Percentiles rank a stretch among this genome's conserved stretches.
phyloP scores from a whole-genome alignment of 2,113 vertebrate genomes.

The Hypomesus transpacificus region DNA sequence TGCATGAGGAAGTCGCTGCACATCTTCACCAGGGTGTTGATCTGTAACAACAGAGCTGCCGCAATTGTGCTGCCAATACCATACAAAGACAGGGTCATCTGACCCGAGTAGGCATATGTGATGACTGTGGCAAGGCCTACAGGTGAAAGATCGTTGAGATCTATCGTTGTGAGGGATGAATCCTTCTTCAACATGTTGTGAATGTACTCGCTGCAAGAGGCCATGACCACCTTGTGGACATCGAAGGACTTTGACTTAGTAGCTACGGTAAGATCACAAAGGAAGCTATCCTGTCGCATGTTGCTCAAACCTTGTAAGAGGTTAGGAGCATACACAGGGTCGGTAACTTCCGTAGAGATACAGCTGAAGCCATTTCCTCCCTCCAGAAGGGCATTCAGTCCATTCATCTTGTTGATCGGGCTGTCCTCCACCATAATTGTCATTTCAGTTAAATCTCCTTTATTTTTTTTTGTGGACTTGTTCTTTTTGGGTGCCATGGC shows the following conservation, averaged over 20 bases:
- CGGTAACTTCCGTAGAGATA: conserved; percentile 90
- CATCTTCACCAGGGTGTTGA: conserved; percentile 93
- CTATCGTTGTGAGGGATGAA: conserved; percentile 82
- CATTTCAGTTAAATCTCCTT: conserved; percentile 87
- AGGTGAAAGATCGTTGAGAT: conserved; percentile 88
- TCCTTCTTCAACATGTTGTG: conserved; percentile 91
- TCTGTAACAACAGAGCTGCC: conserved; percentile 87
- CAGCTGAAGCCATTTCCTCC: conserved; percentile 93
- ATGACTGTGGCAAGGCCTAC: conserved; percentile 91
- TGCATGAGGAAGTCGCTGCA: conserved; percentile 95
- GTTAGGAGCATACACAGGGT: conserved; percentile 86
- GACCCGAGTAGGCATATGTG: conserved; percentile 93
- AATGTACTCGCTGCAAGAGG: conserved; percentile 94
- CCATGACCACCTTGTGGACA: conserved; percentile 96
- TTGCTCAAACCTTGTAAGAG: conserved; percentile 90
- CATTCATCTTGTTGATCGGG: conserved; percentile 87
- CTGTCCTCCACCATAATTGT: conserved; percentile 91
- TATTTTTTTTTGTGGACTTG: conserved; percentile 91
- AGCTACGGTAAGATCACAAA: conserved; percentile 90
- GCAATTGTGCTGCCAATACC: conserved; percentile 94
- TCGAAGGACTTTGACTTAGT: conserved; percentile 96
- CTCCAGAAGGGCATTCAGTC: conserved; percentile 87
- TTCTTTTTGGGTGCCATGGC: conserved; percentile 98
- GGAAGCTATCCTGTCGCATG: conserved; percentile 93
- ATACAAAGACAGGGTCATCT: conserved; percentile 92